Evolutionary conservation across 1,140 invertebrate species (phyloP), one percentile per base, ranked within the genome.

Genomic region (Drosophila bipectinata): DNA sequence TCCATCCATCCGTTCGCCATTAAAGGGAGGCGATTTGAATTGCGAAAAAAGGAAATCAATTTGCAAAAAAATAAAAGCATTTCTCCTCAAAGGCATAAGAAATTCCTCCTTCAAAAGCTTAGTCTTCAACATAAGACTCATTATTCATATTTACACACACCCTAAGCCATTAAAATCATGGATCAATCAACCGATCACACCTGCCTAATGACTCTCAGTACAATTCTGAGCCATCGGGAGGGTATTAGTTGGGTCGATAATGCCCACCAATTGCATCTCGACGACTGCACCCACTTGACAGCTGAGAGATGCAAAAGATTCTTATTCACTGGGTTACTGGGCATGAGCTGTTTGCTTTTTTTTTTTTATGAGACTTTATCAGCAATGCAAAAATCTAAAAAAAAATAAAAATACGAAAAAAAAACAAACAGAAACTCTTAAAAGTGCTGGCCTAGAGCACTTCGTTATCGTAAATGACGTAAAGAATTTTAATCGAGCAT

Each of bases 401-500:
- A 18, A 8, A 12, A 4, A 4, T 10, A 44, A 32, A 44, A 32
- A 45, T 10, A 1, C 18, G 18, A 18, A 39, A 10, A 32, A 8
- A 56, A 30, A 30, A 32, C 21, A 47, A 57, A 8, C 3, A 34
- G 18, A 14, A 32, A 12, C 32, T n/a, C 9, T 15, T 3, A 14
- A 51, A 51, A 51, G 30, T 34, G 30, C 53, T 55, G 24, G 24
- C 58, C 45, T 34, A 34, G 39, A 48, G 69, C 41, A 6, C 12
- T 57, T 64, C 59, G 74, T 68, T 88, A 63, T 77, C 78, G 41
- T 78, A 82, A 87, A 88, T 87, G 77, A 87, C 75, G 83, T 61
- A 76, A 87, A 62, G 83, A 87, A 87, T 87, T 87, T 87, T 87
- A 87, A 87, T 87, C 83, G 83, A 87, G 82, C 83, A 64, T 78